Conservation (phyloP, 2,888 invertebrate species). For the Cheilosia grossa region DNA sequence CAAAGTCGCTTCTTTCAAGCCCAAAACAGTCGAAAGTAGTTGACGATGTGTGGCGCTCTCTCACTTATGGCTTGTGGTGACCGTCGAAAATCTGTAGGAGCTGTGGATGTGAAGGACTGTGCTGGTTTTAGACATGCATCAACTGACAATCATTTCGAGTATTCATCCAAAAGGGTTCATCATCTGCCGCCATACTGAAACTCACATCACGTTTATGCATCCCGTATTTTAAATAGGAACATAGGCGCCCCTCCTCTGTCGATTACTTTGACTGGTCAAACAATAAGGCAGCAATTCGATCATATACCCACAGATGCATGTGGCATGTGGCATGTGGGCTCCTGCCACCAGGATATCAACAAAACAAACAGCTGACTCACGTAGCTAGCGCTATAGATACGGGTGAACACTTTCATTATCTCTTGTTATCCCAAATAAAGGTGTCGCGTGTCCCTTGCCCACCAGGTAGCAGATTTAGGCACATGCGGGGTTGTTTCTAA, state of each 20-base stretch:
- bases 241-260: not conserved
- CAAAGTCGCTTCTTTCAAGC: no score
- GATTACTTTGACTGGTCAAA: not conserved
- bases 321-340: constrained; percentile 21
- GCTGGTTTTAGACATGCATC: no score
- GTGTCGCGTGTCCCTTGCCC: constrained; percentile 49
- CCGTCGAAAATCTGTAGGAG: no score
- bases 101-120: no score
- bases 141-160: no score
- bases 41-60: no score
- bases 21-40: no score
- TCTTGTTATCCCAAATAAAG: constrained; percentile 10
- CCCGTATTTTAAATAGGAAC: not conserved
- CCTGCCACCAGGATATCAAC: constrained; percentile 21
- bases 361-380: constrained; percentile 26
- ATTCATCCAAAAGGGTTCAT: no score
- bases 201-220: no score
- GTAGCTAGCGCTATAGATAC: not conserved
- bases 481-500: constrained; percentile 18
- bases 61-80: no score
- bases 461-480: constrained; percentile 19
- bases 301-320: constrained; percentile 1
- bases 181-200: no score
- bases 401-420: not conserved
- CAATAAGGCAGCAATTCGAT: not conserved